phyloP scores from a whole-genome alignment of 2,113 vertebrate species.

The Corvus moneduloides region DNA sequence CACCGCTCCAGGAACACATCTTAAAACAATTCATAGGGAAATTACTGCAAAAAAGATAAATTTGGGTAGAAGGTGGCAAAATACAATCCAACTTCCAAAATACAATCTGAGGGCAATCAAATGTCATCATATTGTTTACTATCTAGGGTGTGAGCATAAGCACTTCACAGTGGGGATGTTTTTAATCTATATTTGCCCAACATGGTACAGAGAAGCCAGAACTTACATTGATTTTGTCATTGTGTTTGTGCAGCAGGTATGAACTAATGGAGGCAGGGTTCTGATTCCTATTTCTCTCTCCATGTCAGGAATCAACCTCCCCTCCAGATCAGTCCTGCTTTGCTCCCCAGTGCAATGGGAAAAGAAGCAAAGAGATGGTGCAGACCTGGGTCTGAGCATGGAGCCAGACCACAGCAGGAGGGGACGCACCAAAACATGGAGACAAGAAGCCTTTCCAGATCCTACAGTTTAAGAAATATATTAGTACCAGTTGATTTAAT shows the following conservation, averaged over 20 bases:
- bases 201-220: not conserved
- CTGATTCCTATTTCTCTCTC: not conserved
- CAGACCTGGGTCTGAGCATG: not conserved
- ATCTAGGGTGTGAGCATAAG: not conserved
- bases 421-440: not conserved
- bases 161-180: not conserved
- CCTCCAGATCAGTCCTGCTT: not conserved
- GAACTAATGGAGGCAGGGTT: not conserved
- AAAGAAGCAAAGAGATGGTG: not conserved
- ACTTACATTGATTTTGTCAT: slow-evolving; percentile 27
- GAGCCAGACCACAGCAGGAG: not conserved
- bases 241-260: slow-evolving; percentile 8
- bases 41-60: not conserved
- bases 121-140: not conserved
- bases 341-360: not conserved
- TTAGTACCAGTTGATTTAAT: not conserved
- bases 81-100: not conserved
- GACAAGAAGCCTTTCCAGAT: not conserved
- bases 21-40: not conserved
- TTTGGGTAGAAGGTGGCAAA: not conserved
- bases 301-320: not conserved
- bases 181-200: slow-evolving; percentile 31
- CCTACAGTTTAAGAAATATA: not conserved
- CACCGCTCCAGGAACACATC: not conserved
- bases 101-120: not conserved